Base-by-base conservation (phyloP, 2,888 invertebrate species). In the Athalia circularis region DNA sequence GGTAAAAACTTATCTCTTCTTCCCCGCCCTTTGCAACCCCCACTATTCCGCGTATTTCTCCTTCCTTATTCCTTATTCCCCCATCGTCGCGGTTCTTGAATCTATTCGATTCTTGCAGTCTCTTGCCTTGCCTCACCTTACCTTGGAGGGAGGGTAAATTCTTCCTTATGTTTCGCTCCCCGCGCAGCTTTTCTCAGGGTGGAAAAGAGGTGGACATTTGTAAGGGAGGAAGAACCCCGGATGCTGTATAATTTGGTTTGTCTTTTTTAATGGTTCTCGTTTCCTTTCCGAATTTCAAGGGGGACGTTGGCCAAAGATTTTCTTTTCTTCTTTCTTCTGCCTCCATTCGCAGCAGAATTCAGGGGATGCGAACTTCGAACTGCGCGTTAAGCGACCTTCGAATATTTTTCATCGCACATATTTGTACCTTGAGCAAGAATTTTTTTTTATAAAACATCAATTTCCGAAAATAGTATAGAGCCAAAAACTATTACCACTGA, bases 1-100 rank as follows among this genome's bases (percentile, higher is more conserved):
- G 86, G 87, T 87, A 86, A 88, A 87, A 88, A 88, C 86, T 88
- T 88, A 87, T 88, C 86, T 87, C 82, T 83, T 79, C 84, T 72
- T 72, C 84, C 84, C 84, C 77, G 82, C 72, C 83, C 82, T 15
- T 48, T 5, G 81, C 81, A 72, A 57, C 72, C 45, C 52, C 59
- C 72, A 47, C 59, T 59, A 72, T 59, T 47, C 45, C 57, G 57
- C 72, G 47, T 59, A 59, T 57, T 45, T 45, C 29, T 11, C n/a
- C 11, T 3, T 4, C 9, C 54, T n/a, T n/a, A 5, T 11, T n/a
- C 7, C 54, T n/a, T n/a, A 4, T 4, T n/a, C 9, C n/a, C 54
- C 3, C 72, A 9, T 57, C 45, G 15, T 29, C 45, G 70, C 47
- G 57, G 52, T 79, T 77, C 77, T 72, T 77, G 80, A 80, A 79